Conservation (phyloP, 2,888 invertebrate genomes). For the Lamproptera curius region DNA sequence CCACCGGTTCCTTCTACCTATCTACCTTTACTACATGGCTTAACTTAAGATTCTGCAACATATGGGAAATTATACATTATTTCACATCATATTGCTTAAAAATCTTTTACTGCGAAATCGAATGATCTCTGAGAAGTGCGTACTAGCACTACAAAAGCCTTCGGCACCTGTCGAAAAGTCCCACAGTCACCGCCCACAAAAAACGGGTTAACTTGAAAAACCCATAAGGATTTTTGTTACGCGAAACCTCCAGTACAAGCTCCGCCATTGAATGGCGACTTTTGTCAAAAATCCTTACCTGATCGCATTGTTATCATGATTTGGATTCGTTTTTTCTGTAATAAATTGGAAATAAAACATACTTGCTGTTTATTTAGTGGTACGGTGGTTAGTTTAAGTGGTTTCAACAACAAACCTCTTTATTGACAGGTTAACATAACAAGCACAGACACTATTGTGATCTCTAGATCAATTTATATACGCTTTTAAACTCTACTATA, state of each 20-base stretch:
- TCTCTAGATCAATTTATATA: no score
- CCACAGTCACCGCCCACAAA: constrained; percentile 63
- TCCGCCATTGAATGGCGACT: constrained; percentile 5
- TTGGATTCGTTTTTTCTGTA: not conserved
- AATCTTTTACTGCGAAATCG: no score
- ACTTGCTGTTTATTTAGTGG: not conserved
- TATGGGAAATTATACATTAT: no score
- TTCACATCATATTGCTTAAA: no score
- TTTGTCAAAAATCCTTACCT: constrained; percentile 5
- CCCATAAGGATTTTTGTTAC: constrained; percentile 13
- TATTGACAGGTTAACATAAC: not conserved
- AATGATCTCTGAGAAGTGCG: no score
- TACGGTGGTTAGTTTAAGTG: not conserved
- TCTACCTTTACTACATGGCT: no score
- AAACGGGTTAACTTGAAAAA: constrained; percentile 60
- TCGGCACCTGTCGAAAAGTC: constrained; percentile 58
- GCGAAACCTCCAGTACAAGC: constrained; percentile 1
- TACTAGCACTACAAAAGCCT: constrained; percentile 23
- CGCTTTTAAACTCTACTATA: no score
- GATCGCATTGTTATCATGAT: constrained; percentile 1
- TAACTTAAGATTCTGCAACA: no score
- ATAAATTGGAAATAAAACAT: not conserved
- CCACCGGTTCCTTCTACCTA: no score
- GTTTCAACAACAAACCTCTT: not conserved
- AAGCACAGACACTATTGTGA: not conserved